Base-by-base conservation (phyloP, 2,888 invertebrate species). In the Andricus quercusramuli region DNA sequence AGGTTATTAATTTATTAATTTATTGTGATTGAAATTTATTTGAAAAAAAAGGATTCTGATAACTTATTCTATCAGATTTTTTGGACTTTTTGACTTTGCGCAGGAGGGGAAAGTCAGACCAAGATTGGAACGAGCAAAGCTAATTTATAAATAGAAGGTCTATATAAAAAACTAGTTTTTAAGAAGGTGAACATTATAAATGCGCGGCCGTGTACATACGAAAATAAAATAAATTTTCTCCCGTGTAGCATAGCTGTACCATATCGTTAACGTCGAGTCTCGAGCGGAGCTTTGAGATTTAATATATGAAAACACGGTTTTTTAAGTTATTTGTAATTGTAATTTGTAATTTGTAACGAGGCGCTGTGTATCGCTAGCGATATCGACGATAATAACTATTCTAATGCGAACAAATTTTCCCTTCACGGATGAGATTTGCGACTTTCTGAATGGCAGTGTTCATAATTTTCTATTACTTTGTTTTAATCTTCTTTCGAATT, bases 191-290 rank as follows among this genome's bases (percentile, higher is more conserved):
- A 66, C 78, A 68, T 70, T 59, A 44, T 41, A 70, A 44, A 59
- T 70, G 56, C 37, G 77, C 67, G 67, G 59, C 66, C 74, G 22
- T 79, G 79, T 79, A 79, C 51, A 79, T 79, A 79, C 44, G 70
- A 80, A 80, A 59, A 66, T 29, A 77, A 74, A 74, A 32, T 51
- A 25, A 68, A 79, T 59, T 79, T 80, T 80, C 67, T 80, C 77
- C 80, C 64, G 77, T 80, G 77, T 80, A 80, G 80, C 80, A 80
- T 80, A 80, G 80, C 77, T 80, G 80, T 80, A 80, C 77, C 80
- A 80, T 80, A 80, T 80, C 80, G 80, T 80, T 77, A 68, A 74
- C 9, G 22, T 74, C 74, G 56, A 56, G 56, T 59, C 74, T 74
- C 74, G 51, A 74, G 37, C 74, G 74, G 74, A 74, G 74, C 74